Base-by-base conservation (phyloP, 2,113 vertebrate genomes). In the Rhodinocichla rosea region DNA sequence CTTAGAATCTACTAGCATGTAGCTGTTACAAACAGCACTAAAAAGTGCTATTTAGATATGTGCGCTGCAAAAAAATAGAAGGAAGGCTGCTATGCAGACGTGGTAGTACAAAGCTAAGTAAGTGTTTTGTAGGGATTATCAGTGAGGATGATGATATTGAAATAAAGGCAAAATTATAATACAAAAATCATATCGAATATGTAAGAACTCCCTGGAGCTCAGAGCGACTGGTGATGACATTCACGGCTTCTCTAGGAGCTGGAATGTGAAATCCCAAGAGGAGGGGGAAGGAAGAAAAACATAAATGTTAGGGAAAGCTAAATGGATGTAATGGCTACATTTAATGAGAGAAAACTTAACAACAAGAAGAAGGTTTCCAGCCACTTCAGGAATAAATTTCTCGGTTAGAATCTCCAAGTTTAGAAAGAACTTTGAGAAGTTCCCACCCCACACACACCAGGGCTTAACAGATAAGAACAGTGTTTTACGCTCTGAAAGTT, bases 131-230 rank as follows among this genome's bases (percentile, higher is more conserved):
- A 18, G 39, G 33, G 37, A 21, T 91, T 86, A 70, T 81, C 47
- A 55, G 45, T 59, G 44, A 81, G 64, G 30, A 44, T 59, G 33
- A 45, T 50, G 68, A 39, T 47, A 67, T 52, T 63, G 83, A 94
- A 92, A 74, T 83, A 79, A 73, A 62, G 47, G 30, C 22, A 87
- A 89, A 84, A 74, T 63, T 37, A 19, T 7, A 65, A 39, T 45
- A 21, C 0, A 0, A 21, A 68, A 70, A 47, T 69, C 9, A 5
- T 80, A 37, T 8, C 0, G 0, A 68, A 44, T 53, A 7, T 32
- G 1, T 62, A 52, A 83, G 32, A 83, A 22, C 10, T 74, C 30
- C 4, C 4, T 39, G 64, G 45, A 68, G 16, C 23, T 84, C 49
- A 42, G 42, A 70, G 22, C 1, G 10, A 44, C 63, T 65, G 49